A percentile compares a stretch with the other conserved stretches of the same genome.
Evolutionary conservation across 2,888 invertebrate species (phyloP).

Genomic region (Xestobium rufovillosum): DNA sequence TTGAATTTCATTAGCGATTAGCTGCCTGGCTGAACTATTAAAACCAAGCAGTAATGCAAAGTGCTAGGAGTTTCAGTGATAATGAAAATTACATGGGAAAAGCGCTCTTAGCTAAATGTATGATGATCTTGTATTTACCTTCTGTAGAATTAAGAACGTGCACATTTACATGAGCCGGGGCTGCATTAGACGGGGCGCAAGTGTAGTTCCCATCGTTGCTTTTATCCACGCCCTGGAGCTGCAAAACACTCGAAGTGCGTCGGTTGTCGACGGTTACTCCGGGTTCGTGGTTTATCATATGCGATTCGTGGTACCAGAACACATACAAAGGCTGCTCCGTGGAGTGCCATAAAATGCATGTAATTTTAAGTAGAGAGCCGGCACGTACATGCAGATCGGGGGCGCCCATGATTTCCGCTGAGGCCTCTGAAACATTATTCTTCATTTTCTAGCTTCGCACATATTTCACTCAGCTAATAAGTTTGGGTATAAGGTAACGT

Average conservation of each 20-base stretch:
- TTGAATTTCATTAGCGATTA: too few relatives aligned
- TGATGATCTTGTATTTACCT: too few relatives aligned
- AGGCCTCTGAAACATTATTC: constrained; percentile 48
- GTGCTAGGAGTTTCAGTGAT: too few relatives aligned
- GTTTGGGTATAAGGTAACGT: too few relatives aligned
- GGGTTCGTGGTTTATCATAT: constrained; percentile 55
- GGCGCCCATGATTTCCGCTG: constrained; percentile 50
- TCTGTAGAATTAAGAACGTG: constrained; percentile 61
- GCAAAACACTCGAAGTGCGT: constrained; percentile 54
- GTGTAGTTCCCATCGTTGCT: constrained; percentile 62
- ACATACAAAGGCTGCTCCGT: constrained; percentile 52
- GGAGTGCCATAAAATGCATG: constrained; percentile 48
- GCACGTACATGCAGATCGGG: constrained; percentile 54
- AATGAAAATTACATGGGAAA: too few relatives aligned
- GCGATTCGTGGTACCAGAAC: constrained; percentile 54
- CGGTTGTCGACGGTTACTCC: constrained; percentile 48
- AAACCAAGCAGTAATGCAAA: too few relatives aligned
- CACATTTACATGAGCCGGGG: constrained; percentile 57
- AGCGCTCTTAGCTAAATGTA: too few relatives aligned
- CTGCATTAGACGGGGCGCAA: constrained; percentile 59
- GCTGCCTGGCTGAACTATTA: too few relatives aligned
- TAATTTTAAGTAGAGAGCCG: constrained; percentile 50
- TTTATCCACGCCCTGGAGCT: constrained; percentile 53
- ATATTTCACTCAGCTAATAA: too few relatives aligned
- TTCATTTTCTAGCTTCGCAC: too few relatives aligned